Percentiles rank a stretch among this genome's conserved stretches.
Evolutionary conservation across 2,888 invertebrate genomes (phyloP).

Genomic region (Strigamia maritima): DNA sequence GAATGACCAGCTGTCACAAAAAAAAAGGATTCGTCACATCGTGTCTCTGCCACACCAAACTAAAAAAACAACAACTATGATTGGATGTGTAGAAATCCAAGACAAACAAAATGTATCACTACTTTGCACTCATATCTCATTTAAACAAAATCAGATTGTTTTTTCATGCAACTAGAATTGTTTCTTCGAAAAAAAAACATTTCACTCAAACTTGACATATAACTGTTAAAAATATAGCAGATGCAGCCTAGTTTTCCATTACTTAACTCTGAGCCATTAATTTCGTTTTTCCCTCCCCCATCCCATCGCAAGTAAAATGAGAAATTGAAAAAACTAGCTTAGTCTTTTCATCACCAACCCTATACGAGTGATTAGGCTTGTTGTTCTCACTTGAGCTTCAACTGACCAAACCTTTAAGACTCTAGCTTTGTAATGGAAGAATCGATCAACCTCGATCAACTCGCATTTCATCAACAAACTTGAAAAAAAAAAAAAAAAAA

Average conservation of each 20-base stretch:
- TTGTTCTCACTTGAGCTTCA: slow-evolving; percentile 2
- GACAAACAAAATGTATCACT: background rate
- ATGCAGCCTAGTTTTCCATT: background rate
- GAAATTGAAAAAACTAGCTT: background rate
- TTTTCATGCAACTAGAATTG: no score
- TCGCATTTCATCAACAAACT: slow-evolving; percentile 2
- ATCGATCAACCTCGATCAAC: slow-evolving; percentile 22
- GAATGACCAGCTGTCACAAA: slow-evolving; percentile 30
- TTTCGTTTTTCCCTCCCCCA: background rate
- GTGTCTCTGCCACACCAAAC: background rate
- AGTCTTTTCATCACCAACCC: background rate
- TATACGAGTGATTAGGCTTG: slow-evolving; percentile 18
- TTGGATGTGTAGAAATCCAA: background rate
- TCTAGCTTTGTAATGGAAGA: slow-evolving; percentile 1
- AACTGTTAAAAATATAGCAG: background rate
- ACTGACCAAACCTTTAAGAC: slow-evolving; percentile 25
- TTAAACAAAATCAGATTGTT: background rate
- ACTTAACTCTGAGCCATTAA: background rate
- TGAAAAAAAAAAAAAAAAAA: background rate
- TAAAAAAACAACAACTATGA: background rate
- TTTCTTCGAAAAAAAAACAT: background rate
- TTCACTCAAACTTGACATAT: background rate
- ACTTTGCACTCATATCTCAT: background rate
- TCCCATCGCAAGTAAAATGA: no score
- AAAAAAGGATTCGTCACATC: background rate